Percentiles rank a stretch among this genome's conserved stretches.
Conservation (phyloP, 2,113 vertebrate species). For the Hiodon alosoides region DNA sequence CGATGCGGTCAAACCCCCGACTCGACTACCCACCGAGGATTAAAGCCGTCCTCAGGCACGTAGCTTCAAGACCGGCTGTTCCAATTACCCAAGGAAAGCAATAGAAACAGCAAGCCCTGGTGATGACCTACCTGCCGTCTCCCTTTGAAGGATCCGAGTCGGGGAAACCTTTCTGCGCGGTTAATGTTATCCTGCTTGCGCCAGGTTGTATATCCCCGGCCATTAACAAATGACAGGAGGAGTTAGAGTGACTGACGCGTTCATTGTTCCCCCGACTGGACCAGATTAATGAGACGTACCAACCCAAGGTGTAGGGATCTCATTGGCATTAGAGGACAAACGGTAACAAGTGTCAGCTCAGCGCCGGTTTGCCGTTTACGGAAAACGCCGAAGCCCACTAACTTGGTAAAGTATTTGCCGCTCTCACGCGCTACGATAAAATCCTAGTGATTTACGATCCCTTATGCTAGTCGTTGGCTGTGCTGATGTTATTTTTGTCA, state of each 20-base stretch:
- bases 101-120: neutral
- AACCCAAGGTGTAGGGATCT: slow-evolving; percentile 41
- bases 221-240: slow-evolving; percentile 64
- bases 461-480: slow-evolving; percentile 34
- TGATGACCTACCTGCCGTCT: neutral
- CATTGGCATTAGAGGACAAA: slow-evolving; percentile 46
- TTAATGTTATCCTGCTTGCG: slow-evolving; percentile 45
- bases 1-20: no score
- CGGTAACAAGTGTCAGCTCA: slow-evolving; percentile 47
- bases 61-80: neutral
- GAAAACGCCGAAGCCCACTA: slow-evolving; percentile 19
- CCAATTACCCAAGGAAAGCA: neutral
- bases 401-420: slow-evolving; percentile 23
- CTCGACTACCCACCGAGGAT: no score
- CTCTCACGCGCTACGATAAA: slow-evolving; percentile 23
- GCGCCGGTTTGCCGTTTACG: slow-evolving; percentile 34
- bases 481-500: slow-evolving; percentile 38
- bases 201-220: slow-evolving; percentile 56
- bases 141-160: slow-evolving; percentile 23
- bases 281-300: slow-evolving; percentile 58
- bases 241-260: slow-evolving; percentile 65
- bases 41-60: neutral
- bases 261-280: slow-evolving; percentile 59
- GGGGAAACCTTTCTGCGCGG: neutral
- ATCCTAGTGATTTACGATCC: slow-evolving; percentile 37